Base-by-base conservation (phyloP, 1,140 invertebrate genomes). In the Diprion similis region DNA sequence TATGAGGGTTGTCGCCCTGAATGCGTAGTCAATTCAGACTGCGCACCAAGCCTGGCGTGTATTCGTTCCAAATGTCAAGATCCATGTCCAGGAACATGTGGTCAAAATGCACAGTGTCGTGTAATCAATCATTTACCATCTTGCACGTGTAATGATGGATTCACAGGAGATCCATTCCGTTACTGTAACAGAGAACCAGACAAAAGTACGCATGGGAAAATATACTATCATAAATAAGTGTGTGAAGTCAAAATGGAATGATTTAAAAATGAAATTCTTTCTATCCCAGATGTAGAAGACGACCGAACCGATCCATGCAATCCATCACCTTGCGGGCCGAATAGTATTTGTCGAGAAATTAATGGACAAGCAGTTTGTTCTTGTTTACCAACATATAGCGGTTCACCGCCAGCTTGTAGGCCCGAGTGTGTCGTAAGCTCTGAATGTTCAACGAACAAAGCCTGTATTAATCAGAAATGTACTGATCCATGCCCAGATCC, bases 21-120 rank as follows among this genome's bases (percentile, higher is more conserved):
- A 87, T 94, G 94, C 82, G 90, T 92, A 17, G 89, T 91, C 51
- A 92, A 93, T 80, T 87, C 89, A 18, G 92, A 94, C 81, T 94
- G 93, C 78, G 89, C 91, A 67, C 89, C 89, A 71, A 90, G 92
- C 74, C 90, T 87, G 77, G 92, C 92, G 11, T 94, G 92, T 80
- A 89, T 92, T 70, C 88, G 89, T 76, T 89, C 91, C 79, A 92
- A 92, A 80, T 94, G 93, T 79, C 85, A 90, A 72, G 92, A 94
- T 83, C 92, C 92, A 18, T 94, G 93, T 78, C 91, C 92, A 8
- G 92, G 92, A 73, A 90, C 90, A 24, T 93, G 92, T 83, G 93
- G 92, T 10, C 87, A 87, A 73, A 94, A 94, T 85, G 92, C 93
- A 11, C 85, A 92, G 46, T 95, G 94, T 80, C 90, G 90, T 80